Evolutionary conservation across 2,888 invertebrate species (phyloP).

Genomic region (Agonopterix alstromeriana): DNA sequence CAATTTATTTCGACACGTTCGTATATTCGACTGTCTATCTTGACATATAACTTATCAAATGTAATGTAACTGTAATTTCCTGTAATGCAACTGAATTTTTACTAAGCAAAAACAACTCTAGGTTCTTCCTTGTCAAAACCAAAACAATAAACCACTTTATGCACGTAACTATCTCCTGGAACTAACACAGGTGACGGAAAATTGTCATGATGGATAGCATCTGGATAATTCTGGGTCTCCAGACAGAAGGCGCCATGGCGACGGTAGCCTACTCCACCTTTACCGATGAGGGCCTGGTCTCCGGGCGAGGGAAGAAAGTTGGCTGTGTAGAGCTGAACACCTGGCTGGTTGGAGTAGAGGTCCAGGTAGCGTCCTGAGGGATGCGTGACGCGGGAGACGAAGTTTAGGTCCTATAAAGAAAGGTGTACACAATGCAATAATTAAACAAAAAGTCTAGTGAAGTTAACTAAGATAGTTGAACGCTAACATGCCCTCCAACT

Average conservation of each 20-base stretch:
- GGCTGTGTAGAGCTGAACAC: conserved; percentile 92
- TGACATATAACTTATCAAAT: no score
- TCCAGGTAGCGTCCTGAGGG: conserved; percentile 84
- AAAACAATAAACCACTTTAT: conserved; percentile 83
- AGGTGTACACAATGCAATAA: no score
- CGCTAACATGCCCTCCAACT: no score
- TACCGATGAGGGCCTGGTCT: conserved; percentile 51
- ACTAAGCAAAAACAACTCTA: no score
- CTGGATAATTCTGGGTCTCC: conserved; percentile 95
- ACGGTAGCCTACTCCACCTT: conserved; percentile 70
- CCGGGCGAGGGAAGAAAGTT: conserved; percentile 80
- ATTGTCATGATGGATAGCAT: conserved; percentile 87
- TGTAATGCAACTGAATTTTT: no score
- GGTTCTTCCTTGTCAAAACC: conserved; percentile 38
- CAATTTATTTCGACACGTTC: no score
- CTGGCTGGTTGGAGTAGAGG: conserved; percentile 90
- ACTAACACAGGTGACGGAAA: conserved; percentile 83
- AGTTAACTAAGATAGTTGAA: no score
- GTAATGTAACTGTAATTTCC: no score
- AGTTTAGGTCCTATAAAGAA: conserved; percentile 35
- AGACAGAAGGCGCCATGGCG: conserved; percentile 90
- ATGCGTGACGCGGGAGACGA: conserved; percentile 77
- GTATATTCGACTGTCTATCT: no score
- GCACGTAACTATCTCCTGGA: conserved; percentile 83
- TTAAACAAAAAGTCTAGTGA: no score